A percentile compares a stretch with the other conserved stretches of the same genome.
Conservation (phyloP, 1,140 invertebrate species). For the Orchestia grillus region DNA sequence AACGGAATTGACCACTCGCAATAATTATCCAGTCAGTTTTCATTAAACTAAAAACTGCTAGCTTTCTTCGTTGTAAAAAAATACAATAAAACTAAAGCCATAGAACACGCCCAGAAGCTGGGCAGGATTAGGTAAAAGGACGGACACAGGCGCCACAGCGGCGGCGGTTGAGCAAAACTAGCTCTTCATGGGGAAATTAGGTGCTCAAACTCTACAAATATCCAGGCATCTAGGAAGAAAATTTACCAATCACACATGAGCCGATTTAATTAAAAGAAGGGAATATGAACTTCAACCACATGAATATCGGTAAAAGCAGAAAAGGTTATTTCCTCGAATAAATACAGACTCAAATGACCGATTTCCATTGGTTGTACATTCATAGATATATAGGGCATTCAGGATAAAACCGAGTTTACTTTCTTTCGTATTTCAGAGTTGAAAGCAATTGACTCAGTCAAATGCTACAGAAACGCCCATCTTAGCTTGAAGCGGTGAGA, state of each 20-base stretch:
- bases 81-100: background rate
- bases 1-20: background rate
- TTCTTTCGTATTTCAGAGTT: background rate
- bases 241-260: background rate
- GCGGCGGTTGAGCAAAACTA: background rate
- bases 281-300: background rate
- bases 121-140: slow-evolving; percentile 22
- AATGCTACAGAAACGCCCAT: background rate
- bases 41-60: background rate
- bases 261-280: background rate
- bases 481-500: background rate
- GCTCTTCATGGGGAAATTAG: background rate
- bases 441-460: background rate
- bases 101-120: background rate
- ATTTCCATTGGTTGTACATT: background rate
- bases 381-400: background rate
- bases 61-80: background rate
- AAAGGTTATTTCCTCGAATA: too few relatives aligned
- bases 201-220: background rate
- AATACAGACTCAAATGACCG: background rate
- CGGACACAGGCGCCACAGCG: background rate
- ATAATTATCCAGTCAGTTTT: background rate
- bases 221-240: background rate
- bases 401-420: background rate
- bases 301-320: background rate